Conservation (phyloP, 1,140 invertebrate genomes). For the Zaprionus ornatus region DNA sequence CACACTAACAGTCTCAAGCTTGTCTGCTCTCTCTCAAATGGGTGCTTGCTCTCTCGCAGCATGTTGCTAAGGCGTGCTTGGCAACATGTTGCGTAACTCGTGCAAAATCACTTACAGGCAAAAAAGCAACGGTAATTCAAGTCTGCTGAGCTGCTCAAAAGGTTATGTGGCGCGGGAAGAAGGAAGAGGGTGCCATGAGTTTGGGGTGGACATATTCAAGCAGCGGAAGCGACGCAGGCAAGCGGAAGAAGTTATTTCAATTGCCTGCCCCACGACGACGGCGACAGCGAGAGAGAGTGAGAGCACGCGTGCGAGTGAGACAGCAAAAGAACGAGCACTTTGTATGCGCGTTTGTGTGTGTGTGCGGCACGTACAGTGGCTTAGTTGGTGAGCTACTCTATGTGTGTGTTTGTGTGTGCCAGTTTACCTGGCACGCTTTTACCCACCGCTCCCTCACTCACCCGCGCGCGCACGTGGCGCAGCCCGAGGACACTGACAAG, state of each 20-base stretch:
- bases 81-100: constrained; percentile 64
- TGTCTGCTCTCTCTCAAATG: no score
- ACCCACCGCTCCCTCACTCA: background rate
- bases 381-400: constrained; percentile 46
- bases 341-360: background rate
- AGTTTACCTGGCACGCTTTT: constrained; percentile 78
- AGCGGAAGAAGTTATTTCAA: constrained; percentile 81
- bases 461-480: background rate
- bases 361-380: constrained; percentile 68
- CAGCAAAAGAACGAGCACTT: background rate
- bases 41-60: constrained; percentile 32
- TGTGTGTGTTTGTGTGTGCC: constrained; percentile 37
- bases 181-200: constrained; percentile 41
- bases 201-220: constrained; percentile 74
- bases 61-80: constrained; percentile 47
- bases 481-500: constrained; percentile 17
- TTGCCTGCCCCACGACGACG: constrained; percentile 61
- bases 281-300: constrained; percentile 9
- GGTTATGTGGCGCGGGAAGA: constrained; percentile 40
- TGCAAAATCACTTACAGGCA: constrained; percentile 69
- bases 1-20: background rate
- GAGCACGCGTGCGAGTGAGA: background rate
- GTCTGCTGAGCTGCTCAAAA: constrained; percentile 53
- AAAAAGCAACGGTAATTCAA: constrained; percentile 68
- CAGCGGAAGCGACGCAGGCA: constrained; percentile 77